Base-by-base conservation (phyloP, 2,113 vertebrate genomes). In the Rhegmatorhina hoffmannsi region DNA sequence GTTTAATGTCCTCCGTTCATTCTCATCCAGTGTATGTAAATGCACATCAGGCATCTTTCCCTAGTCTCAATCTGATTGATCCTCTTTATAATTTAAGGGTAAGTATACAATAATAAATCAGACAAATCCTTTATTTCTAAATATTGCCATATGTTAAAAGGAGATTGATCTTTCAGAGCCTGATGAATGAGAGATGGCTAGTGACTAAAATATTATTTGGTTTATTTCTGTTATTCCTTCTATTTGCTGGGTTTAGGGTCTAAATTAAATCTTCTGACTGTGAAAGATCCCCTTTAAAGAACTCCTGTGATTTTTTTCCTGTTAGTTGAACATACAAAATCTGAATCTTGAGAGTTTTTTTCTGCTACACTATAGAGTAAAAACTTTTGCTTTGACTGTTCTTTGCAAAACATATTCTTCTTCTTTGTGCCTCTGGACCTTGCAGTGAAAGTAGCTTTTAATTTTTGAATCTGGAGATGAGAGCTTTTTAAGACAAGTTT, bases 31-130 rank as follows among this genome's bases (percentile, higher is more conserved):
- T 77, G 7, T 97, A 97, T 84, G 25, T 90, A 60, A 98, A 96
- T 93, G 92, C 84, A 74, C 82, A 60, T 75, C 97, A 97, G 60
- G 94, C 91, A 40, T 95, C 97, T 84, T 73, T 98, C 29, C 81
- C 97, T 78, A 96, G 96, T 79, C 72, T 97, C 89, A 96, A 18
- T 82, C 52, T 97, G 68, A 95, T 91, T 92, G 97, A 97, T 26
- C 90, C 96, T 86, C 83, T 81, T 44, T 94, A 64, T 84, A 90
- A 24, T 63, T 81, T 95, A 76, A 90, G 69, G 97, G 98, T 98
- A 97, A 98, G 98, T 98, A 82, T 74, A 59, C 43, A 94, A 59
- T 70, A 94, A 60, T 70, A 79, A 82, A 58, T 58, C 9, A 75
- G 2, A 44, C 28, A 34, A 72, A 60, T 95, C 24, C n/a, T 64